phyloP scores from a whole-genome alignment of 2,888 invertebrate genomes.

The Eurytoma adleriae region DNA sequence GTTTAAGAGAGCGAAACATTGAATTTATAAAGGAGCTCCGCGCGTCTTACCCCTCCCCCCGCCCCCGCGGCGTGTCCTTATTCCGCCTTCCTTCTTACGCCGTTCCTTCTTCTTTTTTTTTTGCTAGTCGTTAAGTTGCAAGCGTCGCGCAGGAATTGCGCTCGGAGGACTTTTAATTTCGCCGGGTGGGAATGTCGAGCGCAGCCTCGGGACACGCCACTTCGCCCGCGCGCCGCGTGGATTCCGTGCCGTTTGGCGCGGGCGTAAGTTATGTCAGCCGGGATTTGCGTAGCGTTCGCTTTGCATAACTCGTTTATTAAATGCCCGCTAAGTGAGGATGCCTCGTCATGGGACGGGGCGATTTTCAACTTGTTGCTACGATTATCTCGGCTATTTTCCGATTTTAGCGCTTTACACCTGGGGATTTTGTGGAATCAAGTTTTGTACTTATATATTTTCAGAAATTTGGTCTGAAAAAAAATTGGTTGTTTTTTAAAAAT shows the following conservation, averaged over 20 bases:
- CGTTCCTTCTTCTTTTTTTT: background rate
- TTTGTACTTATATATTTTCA: too few species aligned
- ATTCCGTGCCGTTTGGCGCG: background rate
- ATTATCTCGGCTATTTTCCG: background rate
- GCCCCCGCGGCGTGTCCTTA: background rate
- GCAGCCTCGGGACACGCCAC: background rate
- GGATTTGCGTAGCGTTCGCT: background rate
- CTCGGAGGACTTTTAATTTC: conserved; percentile 12
- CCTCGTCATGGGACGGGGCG: background rate
- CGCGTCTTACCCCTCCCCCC: background rate
- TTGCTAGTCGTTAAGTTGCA: background rate
- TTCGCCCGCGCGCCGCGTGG: background rate
- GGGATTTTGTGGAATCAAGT: too few species aligned
- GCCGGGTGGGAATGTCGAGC: background rate
- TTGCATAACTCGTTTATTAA: too few species aligned
- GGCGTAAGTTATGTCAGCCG: conserved; percentile 3
- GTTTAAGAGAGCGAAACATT: conserved; percentile 48
- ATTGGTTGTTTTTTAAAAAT: too few species aligned
- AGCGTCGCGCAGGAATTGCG: background rate
- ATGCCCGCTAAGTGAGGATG: background rate
- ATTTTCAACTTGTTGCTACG: background rate
- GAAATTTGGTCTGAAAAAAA: too few species aligned
- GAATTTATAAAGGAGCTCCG: conserved; percentile 37
- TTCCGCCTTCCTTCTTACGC: background rate
- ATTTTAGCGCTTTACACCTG: background rate